phyloP scores from a whole-genome alignment of 2,888 invertebrate genomes.

The Limulus polyphemus region DNA sequence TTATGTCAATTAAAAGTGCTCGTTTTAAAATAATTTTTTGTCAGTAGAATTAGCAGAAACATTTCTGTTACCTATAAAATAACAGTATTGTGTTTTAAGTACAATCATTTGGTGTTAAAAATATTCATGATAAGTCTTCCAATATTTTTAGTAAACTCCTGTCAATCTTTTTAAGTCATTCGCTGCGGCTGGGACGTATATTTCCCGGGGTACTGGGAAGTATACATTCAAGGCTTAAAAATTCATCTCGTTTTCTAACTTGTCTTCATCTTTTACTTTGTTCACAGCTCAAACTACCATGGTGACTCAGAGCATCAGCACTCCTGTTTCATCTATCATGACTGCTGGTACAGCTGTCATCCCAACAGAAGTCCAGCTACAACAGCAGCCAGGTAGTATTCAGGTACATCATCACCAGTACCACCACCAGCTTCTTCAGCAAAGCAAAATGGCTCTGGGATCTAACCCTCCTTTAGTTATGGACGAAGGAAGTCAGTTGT shows the following conservation, averaged over 20 bases:
- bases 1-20: too few species aligned
- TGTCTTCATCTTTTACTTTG: slow-evolving; percentile 5
- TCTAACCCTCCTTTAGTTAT: slow-evolving; percentile 25
- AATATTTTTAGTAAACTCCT: too few species aligned
- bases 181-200: too few species aligned
- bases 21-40: too few species aligned
- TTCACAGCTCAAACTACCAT: slow-evolving; percentile 8
- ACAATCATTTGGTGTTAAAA: too few species aligned
- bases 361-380: neutral
- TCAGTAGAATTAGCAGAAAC: too few species aligned
- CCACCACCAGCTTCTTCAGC: slow-evolving; percentile 12
- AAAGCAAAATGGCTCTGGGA: slow-evolving; percentile 9
- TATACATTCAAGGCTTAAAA: too few species aligned
- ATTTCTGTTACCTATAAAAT: too few species aligned
- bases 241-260: neutral
- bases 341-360: slow-evolving; percentile 9
- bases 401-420: neutral
- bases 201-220: too few species aligned
- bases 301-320: slow-evolving; percentile 23
- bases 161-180: too few species aligned
- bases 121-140: too few species aligned
- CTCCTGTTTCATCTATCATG: slow-evolving; percentile 16
- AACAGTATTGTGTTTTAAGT: too few species aligned
- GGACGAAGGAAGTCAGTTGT: slow-evolving; percentile 53
- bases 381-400: neutral